Percentiles rank a stretch among this genome's conserved stretches.
Conservation (phyloP, 37 sponge, comb jelly and placozoan species). For the Spongilla lacustris region DNA sequence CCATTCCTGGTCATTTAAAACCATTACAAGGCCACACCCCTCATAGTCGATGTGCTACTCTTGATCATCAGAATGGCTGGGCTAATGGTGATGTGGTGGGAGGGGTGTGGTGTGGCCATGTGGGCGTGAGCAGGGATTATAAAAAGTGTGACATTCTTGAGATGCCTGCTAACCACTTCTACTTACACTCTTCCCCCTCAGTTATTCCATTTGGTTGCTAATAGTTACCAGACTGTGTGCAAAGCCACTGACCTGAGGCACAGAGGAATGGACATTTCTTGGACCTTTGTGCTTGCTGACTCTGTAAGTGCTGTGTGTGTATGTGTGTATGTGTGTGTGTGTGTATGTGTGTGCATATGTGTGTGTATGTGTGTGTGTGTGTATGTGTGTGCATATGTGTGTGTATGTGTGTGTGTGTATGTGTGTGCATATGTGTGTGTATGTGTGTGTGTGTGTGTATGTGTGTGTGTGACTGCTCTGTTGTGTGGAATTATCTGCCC, state of each 20-base stretch:
- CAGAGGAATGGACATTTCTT: slow-evolving; percentile 72
- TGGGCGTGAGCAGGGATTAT: too few relatives aligned
- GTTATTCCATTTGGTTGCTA: slow-evolving; percentile 72
- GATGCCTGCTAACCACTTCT: neutral
- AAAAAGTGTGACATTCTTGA: too few relatives aligned
- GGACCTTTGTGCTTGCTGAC: slow-evolving; percentile 59
- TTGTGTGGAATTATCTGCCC: neutral
- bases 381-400: neutral
- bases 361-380: neutral
- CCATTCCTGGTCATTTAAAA: too few relatives aligned
- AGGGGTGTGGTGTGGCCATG: too few relatives aligned
- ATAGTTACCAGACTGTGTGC: slow-evolving; percentile 56
- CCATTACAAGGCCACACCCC: too few relatives aligned
- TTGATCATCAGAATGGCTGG: too few relatives aligned
- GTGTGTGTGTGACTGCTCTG: too few relatives aligned
- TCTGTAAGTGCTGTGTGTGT: slow-evolving; percentile 31
- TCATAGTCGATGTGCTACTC: too few relatives aligned
- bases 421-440: neutral
- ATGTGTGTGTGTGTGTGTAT: neutral
- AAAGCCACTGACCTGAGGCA: slow-evolving; percentile 43
- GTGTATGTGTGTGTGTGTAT: neutral
- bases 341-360: too few relatives aligned
- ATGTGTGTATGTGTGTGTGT: neutral
- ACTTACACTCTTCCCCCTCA: neutral
- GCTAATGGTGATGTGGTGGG: too few relatives aligned